Evolutionary conservation across 2,113 vertebrate genomes (phyloP).

Genomic region (Morone chrysops): DNA sequence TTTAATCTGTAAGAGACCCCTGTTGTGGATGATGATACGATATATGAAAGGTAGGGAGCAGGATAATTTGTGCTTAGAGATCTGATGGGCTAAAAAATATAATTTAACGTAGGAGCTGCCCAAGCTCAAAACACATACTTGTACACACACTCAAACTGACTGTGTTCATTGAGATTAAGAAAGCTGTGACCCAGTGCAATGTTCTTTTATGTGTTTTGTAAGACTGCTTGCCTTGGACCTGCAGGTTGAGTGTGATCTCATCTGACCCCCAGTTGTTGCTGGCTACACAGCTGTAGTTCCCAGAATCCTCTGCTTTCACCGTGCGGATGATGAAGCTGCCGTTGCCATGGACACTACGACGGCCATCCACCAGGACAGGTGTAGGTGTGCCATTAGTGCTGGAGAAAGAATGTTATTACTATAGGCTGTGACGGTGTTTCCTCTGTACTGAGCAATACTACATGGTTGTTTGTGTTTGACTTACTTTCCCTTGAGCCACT

Average conservation of each 20-base stretch:
- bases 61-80: background rate
- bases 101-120: background rate
- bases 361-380: constrained; percentile 93
- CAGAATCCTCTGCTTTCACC: constrained; percentile 97
- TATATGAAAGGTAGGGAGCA: background rate
- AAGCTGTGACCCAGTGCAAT: too few relatives aligned
- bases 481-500: constrained; percentile 99
- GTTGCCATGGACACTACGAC: constrained; percentile 93
- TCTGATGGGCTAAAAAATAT: background rate
- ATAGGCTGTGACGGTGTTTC: too few relatives aligned
- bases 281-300: constrained; percentile 96
- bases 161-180: too few relatives aligned
- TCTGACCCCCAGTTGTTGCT: constrained; percentile 99
- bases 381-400: constrained; percentile 95
- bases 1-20: background rate
- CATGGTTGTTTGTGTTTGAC: constrained; percentile 2
- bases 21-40: background rate
- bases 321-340: constrained; percentile 98
- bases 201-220: too few relatives aligned
- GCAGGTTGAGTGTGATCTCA: constrained; percentile 95
- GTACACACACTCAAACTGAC: background rate
- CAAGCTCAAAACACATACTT: background rate
- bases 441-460: background rate
- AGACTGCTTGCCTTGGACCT: constrained; percentile 92
- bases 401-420: constrained; percentile 1